Evolutionary conservation across 2,888 invertebrate genomes (phyloP).

Genomic region (Busseola fusca): DNA sequence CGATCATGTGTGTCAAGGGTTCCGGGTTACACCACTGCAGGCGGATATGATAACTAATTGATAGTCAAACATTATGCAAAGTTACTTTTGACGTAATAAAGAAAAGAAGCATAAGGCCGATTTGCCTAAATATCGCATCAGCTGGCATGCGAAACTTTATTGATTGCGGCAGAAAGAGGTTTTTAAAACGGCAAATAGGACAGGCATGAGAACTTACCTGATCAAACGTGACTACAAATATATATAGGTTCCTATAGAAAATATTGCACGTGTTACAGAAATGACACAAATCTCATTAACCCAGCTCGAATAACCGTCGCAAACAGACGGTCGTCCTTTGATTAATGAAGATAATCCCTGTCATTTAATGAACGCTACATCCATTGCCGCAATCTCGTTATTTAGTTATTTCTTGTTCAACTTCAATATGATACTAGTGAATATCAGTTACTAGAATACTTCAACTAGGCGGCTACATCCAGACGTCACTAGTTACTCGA

Average conservation of each 20-base stretch:
- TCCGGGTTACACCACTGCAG: conserved; percentile 30
- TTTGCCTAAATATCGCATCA: neutral
- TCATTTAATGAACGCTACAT: conserved; percentile 7
- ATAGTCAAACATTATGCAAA: neutral
- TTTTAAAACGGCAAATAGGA: neutral
- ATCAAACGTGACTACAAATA: neutral
- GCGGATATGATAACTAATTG: conserved; percentile 7
- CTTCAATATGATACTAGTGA: conserved; percentile 7
- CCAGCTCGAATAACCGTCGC: neutral
- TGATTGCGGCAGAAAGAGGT: neutral
- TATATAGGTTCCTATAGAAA: neutral
- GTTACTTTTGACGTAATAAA: neutral
- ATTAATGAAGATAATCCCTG: conserved; percentile 19
- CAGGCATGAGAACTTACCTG: neutral
- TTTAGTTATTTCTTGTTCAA: neutral
- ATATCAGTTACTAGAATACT: conserved; percentile 5
- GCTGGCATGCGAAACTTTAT: neutral
- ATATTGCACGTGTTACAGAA: neutral
- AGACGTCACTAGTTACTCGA: conserved; percentile 3
- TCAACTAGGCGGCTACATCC: conserved; percentile 3
- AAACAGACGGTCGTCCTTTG: neutral
- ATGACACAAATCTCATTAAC: conserved; percentile 3
- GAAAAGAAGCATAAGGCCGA: neutral
- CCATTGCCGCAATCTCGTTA: neutral
- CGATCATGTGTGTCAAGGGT: conserved; percentile 52